phyloP scores from a whole-genome alignment of 2,888 invertebrate species.

The Diaphora mendica region DNA sequence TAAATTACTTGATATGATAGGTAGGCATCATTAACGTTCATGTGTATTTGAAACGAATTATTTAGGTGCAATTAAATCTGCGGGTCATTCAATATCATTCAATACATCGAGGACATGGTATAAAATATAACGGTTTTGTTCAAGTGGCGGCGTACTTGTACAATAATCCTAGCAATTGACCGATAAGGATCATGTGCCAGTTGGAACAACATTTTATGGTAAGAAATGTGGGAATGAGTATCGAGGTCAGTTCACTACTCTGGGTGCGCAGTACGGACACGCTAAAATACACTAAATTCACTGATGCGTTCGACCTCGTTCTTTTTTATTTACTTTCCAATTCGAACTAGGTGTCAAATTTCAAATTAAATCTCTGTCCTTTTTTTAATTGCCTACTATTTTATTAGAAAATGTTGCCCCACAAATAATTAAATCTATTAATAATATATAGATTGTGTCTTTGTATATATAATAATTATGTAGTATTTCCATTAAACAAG shows the following conservation, averaged over 20 bases:
- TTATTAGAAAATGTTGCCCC: not conserved
- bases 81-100: slow-evolving; percentile 2
- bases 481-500: not conserved
- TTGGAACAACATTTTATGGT: slow-evolving; percentile 29
- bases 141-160: slow-evolving; percentile 26
- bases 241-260: slow-evolving; percentile 32
- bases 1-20: not conserved
- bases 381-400: not conserved
- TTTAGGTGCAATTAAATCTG: not conserved
- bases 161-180: slow-evolving; percentile 44
- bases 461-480: too few relatives aligned
- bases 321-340: slow-evolving; percentile 37
- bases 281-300: slow-evolving; percentile 27
- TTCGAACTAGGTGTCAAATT: slow-evolving; percentile 13
- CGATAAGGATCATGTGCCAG: slow-evolving; percentile 49
- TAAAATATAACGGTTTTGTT: slow-evolving; percentile 21
- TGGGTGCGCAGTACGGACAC: slow-evolving; percentile 18
- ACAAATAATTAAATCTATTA: too few relatives aligned
- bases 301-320: slow-evolving; percentile 13
- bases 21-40: not conserved
- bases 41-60: not conserved
- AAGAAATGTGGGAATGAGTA: slow-evolving; percentile 39
- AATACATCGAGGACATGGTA: slow-evolving; percentile 7
- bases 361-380: not conserved
- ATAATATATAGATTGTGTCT: not conserved